Evolutionary conservation across 2,888 invertebrate species (phyloP), one percentile per base, ranked within the genome.

Genomic region (Cerastis rubricosa): DNA sequence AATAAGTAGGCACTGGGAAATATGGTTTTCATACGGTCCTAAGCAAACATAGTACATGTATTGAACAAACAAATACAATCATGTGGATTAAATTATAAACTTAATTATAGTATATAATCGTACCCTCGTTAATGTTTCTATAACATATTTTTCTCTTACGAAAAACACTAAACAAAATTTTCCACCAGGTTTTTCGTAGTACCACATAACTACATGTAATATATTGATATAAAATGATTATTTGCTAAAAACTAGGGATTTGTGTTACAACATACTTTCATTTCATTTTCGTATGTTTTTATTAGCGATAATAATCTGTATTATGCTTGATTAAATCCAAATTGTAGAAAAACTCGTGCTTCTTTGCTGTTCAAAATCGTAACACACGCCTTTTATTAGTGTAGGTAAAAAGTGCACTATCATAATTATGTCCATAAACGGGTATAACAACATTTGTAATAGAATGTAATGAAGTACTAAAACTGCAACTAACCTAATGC

Each of bases 401-500:
- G 29, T 57, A 74, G 68, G 64, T 81, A 67, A 68, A 78, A 80
- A 69, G 43, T 71, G 61, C 76, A 81, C 69, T 67, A 54, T 75
- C 40, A 79, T 54, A n/a, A n/a, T n/a, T n/a, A 76, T 75, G 66
- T 35, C 63, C 54, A 40, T 65, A 71, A 76, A 73, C 45, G 72
- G 45, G 65, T 78, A 47, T 76, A 67, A 69, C 70, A 63, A 71
- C 71, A 73, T 78, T 69, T 47, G 67, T 17, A 59, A 47, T 70
- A 81, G 43, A 80, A 68, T 74, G 63, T 35, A 79, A 79, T 75
- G 57, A 75, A 81, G 64, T 70, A 73, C 72, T 65, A 71, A 70
- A 82, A 78, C 65, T 65, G 76, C 71, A 77, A 83, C 85, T 89
- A 87, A 88, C 83, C 19, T 17, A 71, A 85, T 76, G 81, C 88